Evolutionary conservation across 2,888 invertebrate genomes (phyloP).

Genomic region (Acleris emargana): DNA sequence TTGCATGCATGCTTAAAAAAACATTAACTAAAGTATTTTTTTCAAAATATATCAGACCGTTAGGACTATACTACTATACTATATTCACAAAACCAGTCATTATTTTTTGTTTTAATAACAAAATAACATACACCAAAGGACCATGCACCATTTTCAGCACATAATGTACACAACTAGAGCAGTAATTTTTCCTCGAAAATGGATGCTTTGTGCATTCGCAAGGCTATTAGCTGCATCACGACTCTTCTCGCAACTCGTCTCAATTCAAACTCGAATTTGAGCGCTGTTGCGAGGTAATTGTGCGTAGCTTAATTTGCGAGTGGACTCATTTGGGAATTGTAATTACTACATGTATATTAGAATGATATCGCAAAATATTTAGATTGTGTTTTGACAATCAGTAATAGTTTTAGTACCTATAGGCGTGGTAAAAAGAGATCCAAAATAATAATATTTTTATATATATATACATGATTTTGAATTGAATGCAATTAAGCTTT

Average conservation of each 20-base stretch:
- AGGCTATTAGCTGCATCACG: constrained; percentile 50
- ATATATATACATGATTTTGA: too few species aligned
- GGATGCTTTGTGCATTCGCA: constrained; percentile 42
- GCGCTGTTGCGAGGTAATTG: constrained; percentile 40
- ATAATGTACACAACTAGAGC: constrained; percentile 43
- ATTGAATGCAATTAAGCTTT: too few species aligned
- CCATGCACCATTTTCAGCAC: constrained; percentile 38
- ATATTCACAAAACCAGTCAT: background rate
- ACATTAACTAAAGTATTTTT: too few species aligned
- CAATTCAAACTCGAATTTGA: constrained; percentile 39
- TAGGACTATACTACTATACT: too few species aligned
- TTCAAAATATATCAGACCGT: too few species aligned
- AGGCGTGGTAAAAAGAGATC: too few species aligned
- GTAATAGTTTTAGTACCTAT: too few species aligned
- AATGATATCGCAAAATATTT: background rate
- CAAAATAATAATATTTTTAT: too few species aligned
- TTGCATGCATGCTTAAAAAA: too few species aligned
- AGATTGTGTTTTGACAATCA: too few species aligned
- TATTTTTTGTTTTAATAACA: too few species aligned
- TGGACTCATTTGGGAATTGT: constrained; percentile 15
- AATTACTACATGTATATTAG: constrained; percentile 6
- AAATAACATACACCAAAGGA: too few species aligned
- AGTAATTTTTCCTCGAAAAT: constrained; percentile 42
- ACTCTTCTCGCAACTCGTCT: constrained; percentile 41
- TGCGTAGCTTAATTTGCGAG: constrained; percentile 42